phyloP scores from a whole-genome alignment of 2,888 invertebrate genomes.

The Oscheius sp. region DNA sequence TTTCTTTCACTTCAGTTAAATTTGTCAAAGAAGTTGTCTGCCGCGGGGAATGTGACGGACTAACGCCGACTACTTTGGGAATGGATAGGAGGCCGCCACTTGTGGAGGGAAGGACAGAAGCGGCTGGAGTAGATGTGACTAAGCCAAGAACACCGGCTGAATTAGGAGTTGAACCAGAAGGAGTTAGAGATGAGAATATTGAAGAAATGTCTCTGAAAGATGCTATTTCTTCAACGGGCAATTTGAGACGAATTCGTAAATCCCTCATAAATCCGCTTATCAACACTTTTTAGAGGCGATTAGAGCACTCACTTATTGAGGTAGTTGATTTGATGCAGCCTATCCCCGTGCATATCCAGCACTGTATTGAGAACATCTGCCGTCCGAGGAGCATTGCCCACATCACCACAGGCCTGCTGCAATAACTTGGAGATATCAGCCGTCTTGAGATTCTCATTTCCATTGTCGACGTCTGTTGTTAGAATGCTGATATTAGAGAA shows the following conservation, averaged over 20 bases:
- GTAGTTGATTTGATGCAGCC: conserved; percentile 52
- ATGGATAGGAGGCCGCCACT: conserved; percentile 39
- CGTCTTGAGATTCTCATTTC: conserved; percentile 47
- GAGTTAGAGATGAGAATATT: conserved; percentile 41
- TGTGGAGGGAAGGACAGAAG: conserved; percentile 31
- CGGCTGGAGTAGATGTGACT: background rate
- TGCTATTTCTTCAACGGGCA: too few species aligned
- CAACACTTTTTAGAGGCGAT: background rate
- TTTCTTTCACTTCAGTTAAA: background rate
- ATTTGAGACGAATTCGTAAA: too few species aligned
- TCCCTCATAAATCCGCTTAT: background rate
- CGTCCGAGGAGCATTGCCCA: conserved; percentile 61
- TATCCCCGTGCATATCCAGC: conserved; percentile 65
- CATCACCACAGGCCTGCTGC: conserved; percentile 25
- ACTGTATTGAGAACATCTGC: conserved; percentile 69
- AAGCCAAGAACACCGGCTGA: conserved; percentile 52
- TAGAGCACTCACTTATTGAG: conserved; percentile 32
- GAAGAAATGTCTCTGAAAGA: conserved; percentile 29
- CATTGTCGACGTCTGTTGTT: conserved; percentile 44
- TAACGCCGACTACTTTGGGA: conserved; percentile 30
- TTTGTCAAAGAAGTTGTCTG: background rate
- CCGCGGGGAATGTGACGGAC: conserved; percentile 43
- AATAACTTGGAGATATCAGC: conserved; percentile 51
- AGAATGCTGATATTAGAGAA: conserved; percentile 64
- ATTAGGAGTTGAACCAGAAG: conserved; percentile 54